These are phyloP conservation scores for Nysson spinosus DNA, from an alignment of 2,888 invertebrate genomes.

Conservation along the genomic window DNA sequence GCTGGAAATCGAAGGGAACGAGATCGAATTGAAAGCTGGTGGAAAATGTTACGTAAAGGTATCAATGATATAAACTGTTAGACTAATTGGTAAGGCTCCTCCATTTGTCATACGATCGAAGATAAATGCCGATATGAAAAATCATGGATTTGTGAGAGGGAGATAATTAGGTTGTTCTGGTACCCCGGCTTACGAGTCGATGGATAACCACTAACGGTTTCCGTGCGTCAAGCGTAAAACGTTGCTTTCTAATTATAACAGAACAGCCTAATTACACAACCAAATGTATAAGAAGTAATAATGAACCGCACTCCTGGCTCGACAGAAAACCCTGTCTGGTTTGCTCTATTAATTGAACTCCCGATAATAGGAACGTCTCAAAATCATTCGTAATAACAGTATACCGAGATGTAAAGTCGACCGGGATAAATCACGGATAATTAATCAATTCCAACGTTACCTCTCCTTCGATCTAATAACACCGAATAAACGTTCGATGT, in stretches of 20 bases:
- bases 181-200: slow-evolving; percentile 12
- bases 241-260: slow-evolving; percentile 57
- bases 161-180: slow-evolving; percentile 43
- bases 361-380: slow-evolving; percentile 28
- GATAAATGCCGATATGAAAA: no score
- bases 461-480: background rate
- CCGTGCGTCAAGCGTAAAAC: slow-evolving; percentile 24
- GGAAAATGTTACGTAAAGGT: no score
- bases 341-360: background rate
- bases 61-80: no score
- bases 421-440: slow-evolving; percentile 48
- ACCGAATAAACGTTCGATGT: slow-evolving; percentile 1
- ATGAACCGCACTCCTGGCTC: slow-evolving; percentile 21
- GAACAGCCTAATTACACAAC: slow-evolving; percentile 51
- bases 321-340: slow-evolving; percentile 8
- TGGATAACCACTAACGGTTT: slow-evolving; percentile 40
- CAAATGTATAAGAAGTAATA: slow-evolving; percentile 45
- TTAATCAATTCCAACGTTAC: slow-evolving; percentile 44
- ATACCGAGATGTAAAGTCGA: slow-evolving; percentile 25
- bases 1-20: no score
- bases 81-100: no score
- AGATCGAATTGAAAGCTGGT: no score
- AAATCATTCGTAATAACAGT: slow-evolving; percentile 39
- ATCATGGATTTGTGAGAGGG: slow-evolving; percentile 21
- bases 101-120: no score